Conservation (phyloP, 92 coral and sea anemone species). For the Hydrozoanthus gracilis region DNA sequence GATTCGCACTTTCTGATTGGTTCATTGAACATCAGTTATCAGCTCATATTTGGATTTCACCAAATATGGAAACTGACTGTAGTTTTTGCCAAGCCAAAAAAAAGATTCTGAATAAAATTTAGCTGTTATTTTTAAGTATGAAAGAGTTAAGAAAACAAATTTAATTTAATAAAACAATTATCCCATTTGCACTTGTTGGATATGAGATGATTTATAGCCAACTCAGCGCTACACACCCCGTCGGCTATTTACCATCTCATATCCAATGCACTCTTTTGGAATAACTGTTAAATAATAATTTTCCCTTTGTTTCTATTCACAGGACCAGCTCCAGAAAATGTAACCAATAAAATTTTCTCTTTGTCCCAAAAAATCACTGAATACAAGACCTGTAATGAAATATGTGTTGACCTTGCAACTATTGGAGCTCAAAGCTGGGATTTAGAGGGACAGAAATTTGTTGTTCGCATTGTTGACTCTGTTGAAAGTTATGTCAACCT, state of each 20-base stretch:
- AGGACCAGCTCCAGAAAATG: slow-evolving; percentile 98
- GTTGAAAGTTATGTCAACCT: slow-evolving; percentile 85
- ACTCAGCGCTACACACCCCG: no score
- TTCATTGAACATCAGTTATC: neutral
- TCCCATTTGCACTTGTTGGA: no score
- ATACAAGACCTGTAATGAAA: slow-evolving; percentile 80
- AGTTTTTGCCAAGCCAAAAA: no score
- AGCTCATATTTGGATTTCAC: no score
- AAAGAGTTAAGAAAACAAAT: neutral
- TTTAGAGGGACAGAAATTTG: slow-evolving; percentile 78
- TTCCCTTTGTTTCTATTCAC: neutral
- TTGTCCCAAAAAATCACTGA: slow-evolving; percentile 70
- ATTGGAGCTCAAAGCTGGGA: slow-evolving; percentile 86
- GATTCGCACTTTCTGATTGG: neutral
- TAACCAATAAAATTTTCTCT: slow-evolving; percentile 81
- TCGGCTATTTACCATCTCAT: no score
- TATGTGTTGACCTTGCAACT: slow-evolving; percentile 73
- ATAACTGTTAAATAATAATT: neutral
- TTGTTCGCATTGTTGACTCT: slow-evolving; percentile 84
- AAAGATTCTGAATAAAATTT: no score
- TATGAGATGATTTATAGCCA: no score
- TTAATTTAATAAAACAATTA: no score
- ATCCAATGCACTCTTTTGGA: no score
- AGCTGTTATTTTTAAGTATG: no score
- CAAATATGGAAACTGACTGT: no score